Conservation (phyloP, 2,797 vertebrate genomes). For the Brotula barbata region DNA sequence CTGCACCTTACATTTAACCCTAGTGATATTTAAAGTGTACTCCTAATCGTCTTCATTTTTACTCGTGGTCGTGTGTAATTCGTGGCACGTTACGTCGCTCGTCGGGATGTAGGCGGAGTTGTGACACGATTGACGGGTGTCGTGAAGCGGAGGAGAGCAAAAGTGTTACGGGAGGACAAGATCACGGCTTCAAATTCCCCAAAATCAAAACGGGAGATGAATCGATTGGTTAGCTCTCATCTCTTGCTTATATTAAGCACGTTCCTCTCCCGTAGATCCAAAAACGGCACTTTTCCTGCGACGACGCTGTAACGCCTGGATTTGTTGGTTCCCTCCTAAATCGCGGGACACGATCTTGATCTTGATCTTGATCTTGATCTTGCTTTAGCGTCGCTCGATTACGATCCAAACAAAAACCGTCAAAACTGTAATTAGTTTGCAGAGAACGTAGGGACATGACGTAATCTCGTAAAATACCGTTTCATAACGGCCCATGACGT, state of each 20-base stretch:
- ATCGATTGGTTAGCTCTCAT: slow-evolving; percentile 35
- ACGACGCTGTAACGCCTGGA: slow-evolving; percentile 59
- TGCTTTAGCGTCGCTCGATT: slow-evolving; percentile 20
- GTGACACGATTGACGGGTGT: slow-evolving; percentile 40
- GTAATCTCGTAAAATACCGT: too few relatives aligned
- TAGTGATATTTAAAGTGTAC: slow-evolving; percentile 75
- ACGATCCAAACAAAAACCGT: slow-evolving; percentile 23
- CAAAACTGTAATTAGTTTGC: slow-evolving; percentile 40
- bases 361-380: too few relatives aligned
- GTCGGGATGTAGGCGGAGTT: slow-evolving; percentile 42
- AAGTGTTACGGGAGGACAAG: slow-evolving; percentile 23
- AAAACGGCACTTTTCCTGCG: slow-evolving; percentile 69
- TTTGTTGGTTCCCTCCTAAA: slow-evolving; percentile 38
- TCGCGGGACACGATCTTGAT: slow-evolving; percentile 7
- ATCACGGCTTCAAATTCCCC: slow-evolving; percentile 44
- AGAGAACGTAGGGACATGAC: slow-evolving; percentile 19
- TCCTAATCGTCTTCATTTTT: slow-evolving; percentile 66
- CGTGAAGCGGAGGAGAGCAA: slow-evolving; percentile 30
- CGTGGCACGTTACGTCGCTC: slow-evolving; percentile 60
- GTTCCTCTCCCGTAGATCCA: slow-evolving; percentile 53
- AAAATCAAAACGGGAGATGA: slow-evolving; percentile 43
- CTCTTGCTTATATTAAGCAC: slow-evolving; percentile 77
- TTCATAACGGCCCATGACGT: slow-evolving; percentile 39
- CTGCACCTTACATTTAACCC: slow-evolving; percentile 80
- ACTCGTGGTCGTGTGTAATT: slow-evolving; percentile 60